Evolutionary conservation across 1,140 invertebrate species (phyloP), one percentile per base, ranked within the genome.

Genomic region (Dendroctonus ponderosae): DNA sequence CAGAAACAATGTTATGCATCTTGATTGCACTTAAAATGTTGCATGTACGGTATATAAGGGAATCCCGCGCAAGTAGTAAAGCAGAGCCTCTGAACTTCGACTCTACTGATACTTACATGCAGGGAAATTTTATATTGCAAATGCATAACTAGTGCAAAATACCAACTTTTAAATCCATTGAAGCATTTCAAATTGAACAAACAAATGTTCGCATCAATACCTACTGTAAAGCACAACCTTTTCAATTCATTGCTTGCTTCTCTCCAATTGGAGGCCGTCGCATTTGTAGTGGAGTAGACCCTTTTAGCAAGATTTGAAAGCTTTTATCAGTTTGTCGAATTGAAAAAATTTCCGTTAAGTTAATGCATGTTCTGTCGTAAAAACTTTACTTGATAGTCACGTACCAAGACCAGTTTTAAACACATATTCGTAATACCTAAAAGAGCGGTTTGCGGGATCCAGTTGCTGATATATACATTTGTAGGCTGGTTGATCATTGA

Each of bases 401-500:
- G 2, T 51, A 11, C 38, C 5, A 50, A 48, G 1, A 42, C 5
- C 39, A 44, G 39, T 43, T 8, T 37, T 60, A 37, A 44, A 41
- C 6, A 12, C 15, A 44, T 12, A 65, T 26, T 26, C 15, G 50
- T 60, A 70, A 68, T 79, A 83, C 82, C 78, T 58, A 84, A 64
- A 40, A 84, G 60, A 69, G 79, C 78, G 37, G 79, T 72, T 68
- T 85, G 84, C 3, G 84, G 82, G 1, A 84, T 60, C 83, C 84
- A 85, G 50, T 84, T 80, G 5, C 60, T 70, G 15, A 82, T 74
- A 40, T 72, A 76, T 7, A 86, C 79, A 70, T 85, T 85, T 11
- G 78, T 66, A 1, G 79, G 74, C 51, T 76, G 68, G 40, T 71
- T 73, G 6, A 71, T 70, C 38, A 82, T 56, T 9, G 62, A 60